These are phyloP conservation scores for Mesorhabditis belari DNA, from an alignment of 2,888 invertebrate species.

Conservation along the genomic window DNA sequence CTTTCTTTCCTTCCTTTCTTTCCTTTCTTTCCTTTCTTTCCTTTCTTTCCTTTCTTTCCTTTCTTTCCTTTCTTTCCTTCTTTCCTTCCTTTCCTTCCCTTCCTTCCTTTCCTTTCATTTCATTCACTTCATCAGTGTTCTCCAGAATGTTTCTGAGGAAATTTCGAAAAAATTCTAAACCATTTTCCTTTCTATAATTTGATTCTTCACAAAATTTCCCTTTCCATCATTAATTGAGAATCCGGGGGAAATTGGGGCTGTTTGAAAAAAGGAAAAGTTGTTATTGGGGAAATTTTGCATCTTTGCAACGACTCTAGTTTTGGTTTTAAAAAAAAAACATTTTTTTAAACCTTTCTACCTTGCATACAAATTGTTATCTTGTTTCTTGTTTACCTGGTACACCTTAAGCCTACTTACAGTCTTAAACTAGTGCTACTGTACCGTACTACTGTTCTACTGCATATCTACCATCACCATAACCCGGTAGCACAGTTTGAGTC, in stretches of 20 bases:
- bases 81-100: slow-evolving; percentile 10
- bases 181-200: neutral
- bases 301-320: no score
- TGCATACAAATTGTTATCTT: no score
- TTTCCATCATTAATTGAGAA: neutral
- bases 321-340: no score
- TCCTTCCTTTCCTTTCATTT: neutral
- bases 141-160: neutral
- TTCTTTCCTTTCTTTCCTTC: slow-evolving; percentile 1
- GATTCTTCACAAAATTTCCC: neutral
- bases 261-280: no score
- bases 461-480: no score
- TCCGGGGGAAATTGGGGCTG: slow-evolving; percentile 13
- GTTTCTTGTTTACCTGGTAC: no score
- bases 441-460: no score
- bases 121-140: neutral
- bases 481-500: no score
- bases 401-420: no score
- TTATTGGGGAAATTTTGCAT: no score
- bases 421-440: no score
- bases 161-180: neutral
- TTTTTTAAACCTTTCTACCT: no score
- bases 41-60: neutral
- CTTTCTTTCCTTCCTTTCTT: neutral
- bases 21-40: neutral